Conservation (phyloP, 2,113 vertebrate genomes). For the cattle (Bos taurus) region DNA sequence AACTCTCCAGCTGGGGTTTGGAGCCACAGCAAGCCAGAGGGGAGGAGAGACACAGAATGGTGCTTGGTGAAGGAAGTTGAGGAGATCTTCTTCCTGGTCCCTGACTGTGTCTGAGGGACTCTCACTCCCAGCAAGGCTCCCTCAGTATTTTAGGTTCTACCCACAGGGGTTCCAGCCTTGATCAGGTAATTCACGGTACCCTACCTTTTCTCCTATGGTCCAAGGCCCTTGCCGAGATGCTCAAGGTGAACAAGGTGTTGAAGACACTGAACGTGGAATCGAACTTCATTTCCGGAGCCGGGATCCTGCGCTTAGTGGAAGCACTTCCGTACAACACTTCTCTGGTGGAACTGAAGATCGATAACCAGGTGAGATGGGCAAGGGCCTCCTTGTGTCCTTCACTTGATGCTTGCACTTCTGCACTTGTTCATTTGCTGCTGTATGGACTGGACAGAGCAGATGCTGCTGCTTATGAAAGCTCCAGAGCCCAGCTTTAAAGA, state of each 20-base stretch:
- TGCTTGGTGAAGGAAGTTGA: background rate
- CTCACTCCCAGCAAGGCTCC: background rate
- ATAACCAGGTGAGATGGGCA: slow-evolving; percentile 89
- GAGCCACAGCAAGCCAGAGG: background rate
- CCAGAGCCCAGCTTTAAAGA: background rate
- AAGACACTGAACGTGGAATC: slow-evolving; percentile 97
- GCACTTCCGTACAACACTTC: slow-evolving; percentile 90
- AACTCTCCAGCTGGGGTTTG: accelerated
- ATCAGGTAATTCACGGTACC: background rate
- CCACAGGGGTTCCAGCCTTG: background rate
- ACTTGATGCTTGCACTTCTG: accelerated
- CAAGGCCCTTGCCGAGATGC: slow-evolving; percentile 95
- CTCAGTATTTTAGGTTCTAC: background rate
- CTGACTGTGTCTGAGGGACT: background rate
- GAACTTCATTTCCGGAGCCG: slow-evolving; percentile 97
- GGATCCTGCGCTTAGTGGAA: slow-evolving; percentile 89
- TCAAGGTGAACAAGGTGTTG: slow-evolving; percentile 90
- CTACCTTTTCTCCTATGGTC: background rate
- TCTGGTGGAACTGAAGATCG: slow-evolving; percentile 94
- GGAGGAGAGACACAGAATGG: background rate
- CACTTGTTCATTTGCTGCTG: background rate
- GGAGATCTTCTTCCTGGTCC: background rate
- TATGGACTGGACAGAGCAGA: background rate
- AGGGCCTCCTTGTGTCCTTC: accelerated
- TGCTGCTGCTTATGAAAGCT: background rate